Evolutionary conservation across 1,140 invertebrate species (phyloP), one percentile per base, ranked within the genome.

Genomic region (Drosophila arizonae): DNA sequence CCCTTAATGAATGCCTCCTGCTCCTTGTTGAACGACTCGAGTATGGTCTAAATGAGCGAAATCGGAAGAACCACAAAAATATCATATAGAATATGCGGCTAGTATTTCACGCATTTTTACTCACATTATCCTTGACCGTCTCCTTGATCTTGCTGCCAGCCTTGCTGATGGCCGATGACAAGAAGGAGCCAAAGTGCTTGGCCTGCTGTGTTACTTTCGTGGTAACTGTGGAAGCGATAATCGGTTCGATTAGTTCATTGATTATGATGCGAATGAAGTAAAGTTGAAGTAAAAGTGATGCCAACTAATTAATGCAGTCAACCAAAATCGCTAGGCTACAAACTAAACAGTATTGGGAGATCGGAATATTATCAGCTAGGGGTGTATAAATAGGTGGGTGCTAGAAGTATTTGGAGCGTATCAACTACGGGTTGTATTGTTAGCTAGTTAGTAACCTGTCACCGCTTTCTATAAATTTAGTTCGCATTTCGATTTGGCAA

Each of bases 21-120:
- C 92, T 99, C 98, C 92, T 97, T 97, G 92, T 97, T 98, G 92
- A 99, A 97, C 84, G 99, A 97, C 57, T 97, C 96, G 78, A 99
- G 93, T 91, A 99, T 95, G 92, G 96, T 98, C 97, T 99, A 93
- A 82, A 45, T n/a, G 6, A 0, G 3, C 6, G 9, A 21, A 56
- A 24, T 3, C 1, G 21, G 1, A 10, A 33, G 8, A 39, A 36
- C 13, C 21, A 24, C 21, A 24, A 24, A 39, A 30, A 48, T 30
- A 8, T 15, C 28, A 30, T n/a, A 15, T 41, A 9, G 36, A 11
- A 26, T 33, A 4, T 4, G 2, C 15, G 30, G 54, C 15, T n/a
- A 17, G 8, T 15, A 10, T 26, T 10, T n/a, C n/a, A n/a, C 11
- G n/a, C 8, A 10, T 4, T 15, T 24, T 13, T 43, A 95, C 95